Percentiles rank a stretch among this genome's conserved stretches.
phyloP scores from a whole-genome alignment of 1,140 invertebrate genomes.

The Macrotrachela quadricornifera region DNA sequence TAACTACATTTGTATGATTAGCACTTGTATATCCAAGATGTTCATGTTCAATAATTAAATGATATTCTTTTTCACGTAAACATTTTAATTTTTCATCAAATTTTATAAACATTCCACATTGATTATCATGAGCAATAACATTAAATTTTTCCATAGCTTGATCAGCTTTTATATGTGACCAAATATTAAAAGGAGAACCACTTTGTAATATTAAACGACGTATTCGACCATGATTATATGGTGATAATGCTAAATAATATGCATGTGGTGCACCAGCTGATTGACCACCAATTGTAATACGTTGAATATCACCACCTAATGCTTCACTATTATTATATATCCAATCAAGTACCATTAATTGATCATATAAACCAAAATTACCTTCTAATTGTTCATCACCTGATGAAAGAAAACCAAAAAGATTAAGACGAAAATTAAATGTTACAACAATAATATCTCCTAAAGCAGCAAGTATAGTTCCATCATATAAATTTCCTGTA shows the following conservation, averaged over 20 bases:
- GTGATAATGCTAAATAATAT: not conserved
- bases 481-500: not conserved
- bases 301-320: conserved; percentile 15
- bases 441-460: conserved; percentile 30
- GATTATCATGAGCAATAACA: no score
- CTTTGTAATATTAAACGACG: conserved; percentile 6
- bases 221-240: not conserved
- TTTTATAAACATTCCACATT: no score
- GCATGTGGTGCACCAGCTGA: conserved; percentile 12
- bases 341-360: conserved; percentile 68
- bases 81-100: no score
- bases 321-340: conserved; percentile 15
- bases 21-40: no score
- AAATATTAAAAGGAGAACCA: not conserved
- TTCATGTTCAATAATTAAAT: no score
- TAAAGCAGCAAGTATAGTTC: not conserved
- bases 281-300: conserved; percentile 15
- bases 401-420: conserved; percentile 19
- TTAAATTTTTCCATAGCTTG: no score
- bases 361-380: conserved; percentile 50
- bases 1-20: no score
- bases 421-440: conserved; percentile 34
- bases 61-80: no score
- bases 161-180: not conserved
- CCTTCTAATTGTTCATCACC: conserved; percentile 16